These are phyloP conservation scores for Daphoenositta chrysoptera DNA, from an alignment of 2,113 vertebrate genomes.

Conservation along the genomic window DNA sequence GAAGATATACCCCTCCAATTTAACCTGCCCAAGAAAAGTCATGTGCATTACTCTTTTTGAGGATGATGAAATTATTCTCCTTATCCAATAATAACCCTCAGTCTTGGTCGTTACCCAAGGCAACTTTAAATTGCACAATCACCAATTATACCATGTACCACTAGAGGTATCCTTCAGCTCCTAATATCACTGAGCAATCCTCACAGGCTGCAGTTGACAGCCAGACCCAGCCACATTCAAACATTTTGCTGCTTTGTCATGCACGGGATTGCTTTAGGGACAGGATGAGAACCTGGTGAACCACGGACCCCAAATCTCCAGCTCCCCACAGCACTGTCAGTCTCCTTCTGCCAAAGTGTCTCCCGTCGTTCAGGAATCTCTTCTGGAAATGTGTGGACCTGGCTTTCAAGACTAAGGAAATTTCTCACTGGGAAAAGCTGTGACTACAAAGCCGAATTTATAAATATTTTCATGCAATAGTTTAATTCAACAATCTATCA, in stretches of 20 bases:
- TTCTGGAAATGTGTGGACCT: neutral
- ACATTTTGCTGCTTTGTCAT: neutral
- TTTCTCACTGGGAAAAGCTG: neutral
- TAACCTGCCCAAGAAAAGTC: neutral
- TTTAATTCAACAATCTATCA: neutral
- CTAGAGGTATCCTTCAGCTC: neutral
- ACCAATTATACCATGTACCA: accelerated
- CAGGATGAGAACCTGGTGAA: neutral
- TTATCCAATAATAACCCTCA: neutral
- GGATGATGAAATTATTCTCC: neutral
- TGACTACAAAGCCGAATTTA: neutral
- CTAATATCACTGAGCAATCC: neutral
- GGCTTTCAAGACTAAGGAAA: neutral
- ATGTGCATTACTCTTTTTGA: neutral
- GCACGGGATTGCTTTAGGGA: neutral
- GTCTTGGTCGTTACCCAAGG: neutral
- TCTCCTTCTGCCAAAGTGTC: accelerated
- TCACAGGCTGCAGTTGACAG: neutral
- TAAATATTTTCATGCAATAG: neutral
- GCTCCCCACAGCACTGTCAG: neutral
- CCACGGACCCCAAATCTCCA: neutral
- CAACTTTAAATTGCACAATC: neutral
- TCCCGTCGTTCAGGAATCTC: neutral
- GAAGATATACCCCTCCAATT: neutral
- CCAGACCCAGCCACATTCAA: neutral